A percentile compares a stretch with the other conserved stretches of the same genome.
Evolutionary conservation across 2,888 invertebrate genomes (phyloP).

Genomic region (Rhingia rostrata): DNA sequence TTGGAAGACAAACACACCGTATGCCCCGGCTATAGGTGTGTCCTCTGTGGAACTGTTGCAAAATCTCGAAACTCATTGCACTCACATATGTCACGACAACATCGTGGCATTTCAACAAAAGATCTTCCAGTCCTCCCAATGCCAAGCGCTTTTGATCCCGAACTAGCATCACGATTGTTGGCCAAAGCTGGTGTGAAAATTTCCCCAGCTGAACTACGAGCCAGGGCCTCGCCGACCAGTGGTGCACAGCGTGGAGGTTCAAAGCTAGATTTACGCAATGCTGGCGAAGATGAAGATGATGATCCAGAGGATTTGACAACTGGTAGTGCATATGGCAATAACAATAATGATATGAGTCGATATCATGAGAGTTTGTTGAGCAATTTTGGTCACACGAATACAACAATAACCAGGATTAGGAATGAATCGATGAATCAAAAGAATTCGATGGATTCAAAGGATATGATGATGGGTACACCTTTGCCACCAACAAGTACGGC

Average conservation of each 20-base stretch:
- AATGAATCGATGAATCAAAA: conserved; percentile 84
- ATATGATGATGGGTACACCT: conserved; percentile 85
- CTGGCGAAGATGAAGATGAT: conserved; percentile 86
- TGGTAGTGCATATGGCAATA: conserved; percentile 77
- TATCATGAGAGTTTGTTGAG: conserved; percentile 81
- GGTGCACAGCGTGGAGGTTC: conserved; percentile 84
- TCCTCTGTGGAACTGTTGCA: conserved; percentile 95
- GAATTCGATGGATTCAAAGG: conserved; percentile 84
- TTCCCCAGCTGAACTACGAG: conserved; percentile 91
- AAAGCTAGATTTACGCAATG: conserved; percentile 89
- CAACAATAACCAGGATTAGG: conserved; percentile 87
- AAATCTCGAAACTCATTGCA: conserved; percentile 95
- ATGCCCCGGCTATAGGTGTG: conserved; percentile 95
- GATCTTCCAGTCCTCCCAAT: conserved; percentile 95
- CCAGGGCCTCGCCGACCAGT: conserved; percentile 91
- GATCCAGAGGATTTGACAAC: conserved; percentile 93
- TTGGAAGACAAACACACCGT: conserved; percentile 96
- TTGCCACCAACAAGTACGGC: conserved; percentile 87
- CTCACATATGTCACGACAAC: conserved; percentile 96
- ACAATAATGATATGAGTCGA: conserved; percentile 80
- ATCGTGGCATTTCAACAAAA: conserved; percentile 96
- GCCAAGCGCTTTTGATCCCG: conserved; percentile 96
- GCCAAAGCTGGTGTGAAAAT: conserved; percentile 95
- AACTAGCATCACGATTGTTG: conserved; percentile 91
- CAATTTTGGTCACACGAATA: conserved; percentile 85